Conservation (phyloP, 2,113 vertebrate genomes). For the Platichthys flesus region DNA sequence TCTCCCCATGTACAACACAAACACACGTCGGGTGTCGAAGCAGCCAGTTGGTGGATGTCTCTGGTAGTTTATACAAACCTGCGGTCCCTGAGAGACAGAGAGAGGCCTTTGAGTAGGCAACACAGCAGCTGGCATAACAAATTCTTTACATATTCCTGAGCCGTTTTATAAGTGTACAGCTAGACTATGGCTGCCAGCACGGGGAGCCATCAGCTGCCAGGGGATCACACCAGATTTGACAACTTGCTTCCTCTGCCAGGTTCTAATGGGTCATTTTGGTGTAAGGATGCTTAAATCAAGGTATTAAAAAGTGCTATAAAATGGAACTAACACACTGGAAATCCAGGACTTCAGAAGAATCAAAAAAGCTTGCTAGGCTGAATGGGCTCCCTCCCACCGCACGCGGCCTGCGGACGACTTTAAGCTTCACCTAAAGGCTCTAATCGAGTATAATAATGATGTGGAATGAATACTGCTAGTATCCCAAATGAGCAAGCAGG, state of each 20-base stretch:
- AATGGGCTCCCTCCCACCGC: slow-evolving; percentile 14
- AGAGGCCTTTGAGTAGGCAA: slow-evolving; percentile 57
- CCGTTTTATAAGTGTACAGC: slow-evolving; percentile 48
- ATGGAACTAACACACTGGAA: slow-evolving; percentile 2
- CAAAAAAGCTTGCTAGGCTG: slow-evolving; percentile 14
- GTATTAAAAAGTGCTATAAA: slow-evolving; percentile 17
- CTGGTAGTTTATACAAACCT: slow-evolving; percentile 66
- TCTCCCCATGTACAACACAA: slow-evolving; percentile 1
- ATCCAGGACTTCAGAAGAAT: slow-evolving; percentile 14
- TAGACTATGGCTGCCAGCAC: slow-evolving; percentile 35
- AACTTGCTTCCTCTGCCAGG: slow-evolving; percentile 3
- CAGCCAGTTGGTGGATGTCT: slow-evolving; percentile 59
- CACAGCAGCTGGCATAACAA: slow-evolving; percentile 73
- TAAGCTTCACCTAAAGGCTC: slow-evolving; percentile 28
- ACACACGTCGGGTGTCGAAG: slow-evolving; percentile 13
- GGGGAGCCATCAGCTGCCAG: slow-evolving; percentile 38
- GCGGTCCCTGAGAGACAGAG: slow-evolving; percentile 50
- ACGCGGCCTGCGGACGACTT: slow-evolving; percentile 18
- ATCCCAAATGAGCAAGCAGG: slow-evolving; percentile 19
- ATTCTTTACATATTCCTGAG: slow-evolving; percentile 71
- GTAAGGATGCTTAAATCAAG: slow-evolving; percentile 21
- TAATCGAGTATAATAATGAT: slow-evolving; percentile 42
- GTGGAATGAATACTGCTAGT: slow-evolving; percentile 24
- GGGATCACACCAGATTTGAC: slow-evolving; percentile 23
- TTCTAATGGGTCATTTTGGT: slow-evolving; percentile 2